A percentile compares a stretch with the other conserved stretches of the same genome.
Evolutionary conservation across 2,888 invertebrate genomes (phyloP).

Genomic region (Lasioglossum pauxillum): DNA sequence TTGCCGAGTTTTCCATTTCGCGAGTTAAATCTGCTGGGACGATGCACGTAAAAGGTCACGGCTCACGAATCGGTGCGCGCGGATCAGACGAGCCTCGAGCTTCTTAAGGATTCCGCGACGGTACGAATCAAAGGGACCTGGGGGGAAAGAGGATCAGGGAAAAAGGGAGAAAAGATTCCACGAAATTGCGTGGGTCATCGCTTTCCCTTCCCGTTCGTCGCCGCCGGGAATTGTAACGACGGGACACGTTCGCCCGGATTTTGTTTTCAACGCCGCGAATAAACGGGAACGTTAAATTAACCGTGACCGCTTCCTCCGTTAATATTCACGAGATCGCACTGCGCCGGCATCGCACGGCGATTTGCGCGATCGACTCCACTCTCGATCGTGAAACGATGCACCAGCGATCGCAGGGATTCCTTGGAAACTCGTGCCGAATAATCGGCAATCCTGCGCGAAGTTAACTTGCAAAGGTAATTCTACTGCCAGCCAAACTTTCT

Average conservation of each 20-base stretch:
- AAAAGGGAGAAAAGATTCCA: conserved; percentile 37
- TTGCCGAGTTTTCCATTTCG: conserved; percentile 21
- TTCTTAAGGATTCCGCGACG: conserved; percentile 55
- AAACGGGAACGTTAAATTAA: conserved; percentile 61
- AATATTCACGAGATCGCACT: conserved; percentile 55
- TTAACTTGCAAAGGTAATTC: not conserved
- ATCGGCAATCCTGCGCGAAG: not conserved
- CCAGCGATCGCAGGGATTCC: not conserved
- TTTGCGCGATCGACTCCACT: conserved; percentile 13
- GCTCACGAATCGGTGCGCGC: conserved; percentile 43
- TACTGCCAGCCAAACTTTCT: not conserved
- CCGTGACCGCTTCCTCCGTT: conserved; percentile 50
- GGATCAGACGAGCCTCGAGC: conserved; percentile 16
- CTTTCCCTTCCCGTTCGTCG: conserved; percentile 30
- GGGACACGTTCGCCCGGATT: conserved; percentile 26
- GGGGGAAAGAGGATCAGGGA: conserved; percentile 26
- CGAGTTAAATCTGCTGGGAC: conserved; percentile 22
- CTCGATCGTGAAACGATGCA: conserved; percentile 21
- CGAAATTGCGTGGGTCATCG: conserved; percentile 54
- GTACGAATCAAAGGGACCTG: conserved; percentile 50
- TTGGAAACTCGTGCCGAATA: not conserved
- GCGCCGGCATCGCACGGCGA: not conserved
- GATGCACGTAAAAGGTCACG: conserved; percentile 40
- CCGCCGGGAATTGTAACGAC: conserved; percentile 59
- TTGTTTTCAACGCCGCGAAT: conserved; percentile 15